Percentiles rank a stretch among this genome's conserved stretches.
Evolutionary conservation across 1,140 invertebrate species (phyloP).

Genomic region (Himalopsyche phryganea): DNA sequence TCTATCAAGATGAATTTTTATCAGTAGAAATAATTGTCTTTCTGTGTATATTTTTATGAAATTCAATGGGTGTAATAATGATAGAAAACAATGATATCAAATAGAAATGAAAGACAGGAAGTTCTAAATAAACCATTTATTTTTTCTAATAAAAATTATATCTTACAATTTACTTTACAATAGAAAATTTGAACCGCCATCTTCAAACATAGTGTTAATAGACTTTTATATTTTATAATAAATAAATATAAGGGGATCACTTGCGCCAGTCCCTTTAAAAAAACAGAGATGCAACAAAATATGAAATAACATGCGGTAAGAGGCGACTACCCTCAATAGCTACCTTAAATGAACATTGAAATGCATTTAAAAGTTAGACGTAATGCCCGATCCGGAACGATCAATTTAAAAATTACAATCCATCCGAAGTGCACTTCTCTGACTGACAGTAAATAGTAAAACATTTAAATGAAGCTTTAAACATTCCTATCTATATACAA

Average conservation of each 20-base stretch:
- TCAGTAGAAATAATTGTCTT: too few species aligned
- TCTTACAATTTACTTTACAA: conserved; percentile 25
- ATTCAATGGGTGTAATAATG: too few species aligned
- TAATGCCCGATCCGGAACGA: too few species aligned
- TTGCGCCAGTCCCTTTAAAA: conserved; percentile 2
- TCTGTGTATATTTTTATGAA: too few species aligned
- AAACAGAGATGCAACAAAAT: conserved; percentile 12
- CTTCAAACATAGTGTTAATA: conserved; percentile 16
- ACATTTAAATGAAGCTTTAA: too few species aligned
- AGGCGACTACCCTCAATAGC: background rate
- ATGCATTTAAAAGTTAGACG: conserved; percentile 5
- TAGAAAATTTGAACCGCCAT: conserved; percentile 27
- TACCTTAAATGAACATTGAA: conserved; percentile 2
- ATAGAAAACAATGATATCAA: too few species aligned
- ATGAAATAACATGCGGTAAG: conserved; percentile 13
- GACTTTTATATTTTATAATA: conserved; percentile 13
- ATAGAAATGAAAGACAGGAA: background rate
- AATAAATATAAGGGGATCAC: conserved; percentile 8
- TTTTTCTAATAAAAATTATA: conserved; percentile 28
- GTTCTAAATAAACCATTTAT: conserved; percentile 26
- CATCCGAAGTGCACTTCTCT: too few species aligned
- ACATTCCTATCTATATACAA: too few species aligned
- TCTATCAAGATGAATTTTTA: too few species aligned
- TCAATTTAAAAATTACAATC: too few species aligned
- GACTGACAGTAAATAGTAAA: too few species aligned